Conservation (phyloP, 2,888 invertebrate species). For the Sisyra terminalis region DNA sequence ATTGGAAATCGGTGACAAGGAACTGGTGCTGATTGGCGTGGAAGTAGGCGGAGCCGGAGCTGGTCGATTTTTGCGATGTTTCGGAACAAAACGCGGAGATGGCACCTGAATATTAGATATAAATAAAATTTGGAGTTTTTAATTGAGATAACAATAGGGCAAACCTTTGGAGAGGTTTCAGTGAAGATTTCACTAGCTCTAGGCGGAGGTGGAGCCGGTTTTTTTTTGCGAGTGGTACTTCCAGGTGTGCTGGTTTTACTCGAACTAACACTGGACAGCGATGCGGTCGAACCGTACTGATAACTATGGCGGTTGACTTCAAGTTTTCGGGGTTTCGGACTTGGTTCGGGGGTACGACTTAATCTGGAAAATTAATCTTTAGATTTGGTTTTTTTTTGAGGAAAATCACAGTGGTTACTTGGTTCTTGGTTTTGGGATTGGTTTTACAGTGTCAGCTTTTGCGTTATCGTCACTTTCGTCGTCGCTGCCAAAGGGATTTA, state of each 20-base stretch:
- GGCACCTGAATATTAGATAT: background rate
- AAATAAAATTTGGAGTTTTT: background rate
- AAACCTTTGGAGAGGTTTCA: background rate
- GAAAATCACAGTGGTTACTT: slow-evolving; percentile 10
- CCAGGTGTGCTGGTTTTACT: slow-evolving; percentile 24
- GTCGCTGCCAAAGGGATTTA: slow-evolving; percentile 62
- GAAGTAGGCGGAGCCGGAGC: slow-evolving; percentile 44
- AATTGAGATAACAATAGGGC: background rate
- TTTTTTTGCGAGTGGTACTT: slow-evolving; percentile 40
- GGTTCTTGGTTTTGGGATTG: slow-evolving; percentile 31
- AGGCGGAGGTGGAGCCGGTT: slow-evolving; percentile 52
- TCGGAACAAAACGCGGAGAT: slow-evolving; percentile 22
- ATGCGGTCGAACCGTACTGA: slow-evolving; percentile 25
- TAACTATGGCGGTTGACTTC: slow-evolving; percentile 19
- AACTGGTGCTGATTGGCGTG: background rate
- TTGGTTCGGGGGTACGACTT: slow-evolving; percentile 20
- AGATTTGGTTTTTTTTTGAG: too few species aligned
- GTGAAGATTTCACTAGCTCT: slow-evolving; percentile 12
- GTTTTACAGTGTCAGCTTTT: slow-evolving; percentile 19
- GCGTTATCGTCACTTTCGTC: slow-evolving; percentile 37
- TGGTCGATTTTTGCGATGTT: slow-evolving; percentile 40
- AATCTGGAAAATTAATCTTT: too few species aligned
- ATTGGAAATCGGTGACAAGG: slow-evolving; percentile 9
- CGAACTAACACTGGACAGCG: slow-evolving; percentile 24
- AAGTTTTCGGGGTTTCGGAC: slow-evolving; percentile 19